Percentiles rank a stretch among this genome's conserved stretches.
Evolutionary conservation across 2,888 invertebrate genomes (phyloP).

Genomic region (Agrochola lychnidis): DNA sequence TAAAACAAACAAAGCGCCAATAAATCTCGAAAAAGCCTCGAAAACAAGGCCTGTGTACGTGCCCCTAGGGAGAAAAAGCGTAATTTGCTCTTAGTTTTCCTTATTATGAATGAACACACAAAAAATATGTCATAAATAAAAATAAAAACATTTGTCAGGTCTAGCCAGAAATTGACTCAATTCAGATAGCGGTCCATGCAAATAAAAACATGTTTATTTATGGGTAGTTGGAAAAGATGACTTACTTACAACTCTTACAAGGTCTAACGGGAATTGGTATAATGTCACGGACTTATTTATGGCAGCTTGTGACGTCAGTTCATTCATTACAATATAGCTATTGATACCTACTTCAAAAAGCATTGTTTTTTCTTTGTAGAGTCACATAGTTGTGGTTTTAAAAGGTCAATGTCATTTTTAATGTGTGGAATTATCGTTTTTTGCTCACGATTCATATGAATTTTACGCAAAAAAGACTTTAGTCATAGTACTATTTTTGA

Average conservation of each 20-base stretch:
- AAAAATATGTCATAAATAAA: slow-evolving; percentile 16
- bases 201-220: slow-evolving; percentile 59
- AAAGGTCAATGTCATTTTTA: slow-evolving; percentile 47
- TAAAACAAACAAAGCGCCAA: slow-evolving; percentile 1
- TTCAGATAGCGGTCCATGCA: neutral
- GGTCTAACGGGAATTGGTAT: slow-evolving; percentile 51
- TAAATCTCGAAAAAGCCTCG: neutral
- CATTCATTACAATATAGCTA: slow-evolving; percentile 33
- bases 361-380: slow-evolving; percentile 44
- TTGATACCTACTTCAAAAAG: neutral
- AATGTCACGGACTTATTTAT: slow-evolving; percentile 51
- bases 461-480: neutral
- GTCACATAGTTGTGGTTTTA: slow-evolving; percentile 12
- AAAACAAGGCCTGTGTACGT: neutral
- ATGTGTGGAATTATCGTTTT: neutral
- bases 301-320: slow-evolving; percentile 35
- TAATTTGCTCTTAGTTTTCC: neutral
- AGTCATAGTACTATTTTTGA: slow-evolving; percentile 7
- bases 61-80: neutral
- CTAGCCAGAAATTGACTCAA: slow-evolving; percentile 45
- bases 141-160: slow-evolving; percentile 9
- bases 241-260: slow-evolving; percentile 22
- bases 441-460: neutral
- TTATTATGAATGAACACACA: neutral
- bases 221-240: slow-evolving; percentile 48